phyloP scores from a whole-genome alignment of 2,797 vertebrate genomes.

The Anguilla anguilla region DNA sequence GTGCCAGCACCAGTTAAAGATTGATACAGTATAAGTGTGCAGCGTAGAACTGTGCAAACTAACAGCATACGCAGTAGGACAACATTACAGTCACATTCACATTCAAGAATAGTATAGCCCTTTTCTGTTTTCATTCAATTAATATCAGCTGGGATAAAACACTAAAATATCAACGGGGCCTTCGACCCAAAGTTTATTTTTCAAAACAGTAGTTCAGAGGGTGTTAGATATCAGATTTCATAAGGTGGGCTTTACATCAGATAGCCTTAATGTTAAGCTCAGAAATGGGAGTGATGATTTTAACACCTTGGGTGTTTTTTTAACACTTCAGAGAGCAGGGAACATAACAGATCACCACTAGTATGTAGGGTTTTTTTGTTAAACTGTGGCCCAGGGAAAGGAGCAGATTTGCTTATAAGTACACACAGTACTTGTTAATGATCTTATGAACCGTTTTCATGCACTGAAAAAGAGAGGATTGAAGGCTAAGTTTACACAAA shows the following conservation, averaged over 20 bases:
- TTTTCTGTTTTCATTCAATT: constrained; percentile 3
- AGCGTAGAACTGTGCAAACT: background rate
- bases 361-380: background rate
- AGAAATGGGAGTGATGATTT: background rate
- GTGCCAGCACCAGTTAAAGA: background rate
- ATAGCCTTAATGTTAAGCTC: background rate
- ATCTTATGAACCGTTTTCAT: background rate
- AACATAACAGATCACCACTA: constrained; percentile 9
- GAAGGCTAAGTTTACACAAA: background rate
- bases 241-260: background rate
- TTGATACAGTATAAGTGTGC: background rate
- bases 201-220: background rate
- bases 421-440: background rate
- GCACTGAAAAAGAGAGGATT: background rate
- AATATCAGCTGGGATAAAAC: background rate
- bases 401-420: constrained; percentile 1
- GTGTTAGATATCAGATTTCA: constrained; percentile 1
- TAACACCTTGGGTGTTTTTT: background rate
- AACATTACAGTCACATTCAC: background rate
- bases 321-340: constrained; percentile 3
- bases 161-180: background rate
- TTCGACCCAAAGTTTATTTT: background rate
- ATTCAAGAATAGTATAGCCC: background rate
- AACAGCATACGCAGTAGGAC: background rate
- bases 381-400: background rate